A percentile compares a stretch with the other conserved stretches of the same genome.
Evolutionary conservation across 92 coral and sea anemone genomes (phyloP).

Genomic region (Parazoanthus darwini): DNA sequence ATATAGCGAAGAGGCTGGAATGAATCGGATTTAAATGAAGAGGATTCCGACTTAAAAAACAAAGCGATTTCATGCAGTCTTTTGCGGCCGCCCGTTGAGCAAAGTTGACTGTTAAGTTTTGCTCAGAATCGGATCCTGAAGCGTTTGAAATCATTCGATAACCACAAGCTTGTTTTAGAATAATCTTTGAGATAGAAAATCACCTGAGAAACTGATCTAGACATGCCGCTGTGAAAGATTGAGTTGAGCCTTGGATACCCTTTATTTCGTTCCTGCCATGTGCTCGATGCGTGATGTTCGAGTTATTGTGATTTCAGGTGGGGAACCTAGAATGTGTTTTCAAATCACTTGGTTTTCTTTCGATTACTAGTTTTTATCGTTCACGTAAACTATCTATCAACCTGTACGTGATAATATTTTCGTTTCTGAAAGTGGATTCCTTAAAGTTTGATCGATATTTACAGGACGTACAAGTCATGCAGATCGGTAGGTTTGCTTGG

Average conservation of each 20-base stretch:
- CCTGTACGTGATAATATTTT: background rate
- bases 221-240: conserved; percentile 30
- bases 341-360: conserved; percentile 15
- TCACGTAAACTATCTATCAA: background rate
- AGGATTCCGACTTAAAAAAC: conserved; percentile 27
- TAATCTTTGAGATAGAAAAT: conserved; percentile 29
- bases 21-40: conserved; percentile 24
- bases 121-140: conserved; percentile 7
- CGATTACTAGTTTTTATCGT: conserved; percentile 12
- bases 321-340: conserved; percentile 33
- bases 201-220: conserved; percentile 35
- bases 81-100: conserved; percentile 31
- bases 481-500: background rate
- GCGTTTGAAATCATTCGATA: conserved; percentile 11
- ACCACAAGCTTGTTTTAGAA: conserved; percentile 33
- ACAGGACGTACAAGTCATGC: conserved; percentile 14
- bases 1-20: background rate
- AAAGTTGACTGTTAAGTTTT: conserved; percentile 2
- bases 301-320: conserved; percentile 38
- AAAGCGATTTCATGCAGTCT: conserved; percentile 33
- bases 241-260: background rate
- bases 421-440: background rate
- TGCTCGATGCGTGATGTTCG: conserved; percentile 34
- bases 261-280: conserved; percentile 14
- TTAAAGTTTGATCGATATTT: background rate